Conservation (phyloP, 2,113 vertebrate genomes). For the Proterorhinus semilunaris region DNA sequence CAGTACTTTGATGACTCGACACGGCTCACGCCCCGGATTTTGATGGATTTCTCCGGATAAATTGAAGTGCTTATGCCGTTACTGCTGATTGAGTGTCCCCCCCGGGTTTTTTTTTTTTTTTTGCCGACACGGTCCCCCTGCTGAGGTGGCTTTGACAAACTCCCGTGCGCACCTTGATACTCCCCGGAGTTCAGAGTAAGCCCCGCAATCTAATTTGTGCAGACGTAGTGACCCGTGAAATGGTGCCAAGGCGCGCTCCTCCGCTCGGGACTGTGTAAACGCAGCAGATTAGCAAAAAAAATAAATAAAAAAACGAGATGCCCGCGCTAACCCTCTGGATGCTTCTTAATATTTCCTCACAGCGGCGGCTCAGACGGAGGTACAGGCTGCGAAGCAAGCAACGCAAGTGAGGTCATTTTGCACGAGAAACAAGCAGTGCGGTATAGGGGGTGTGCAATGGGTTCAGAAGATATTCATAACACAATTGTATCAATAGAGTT, state of each 20-base stretch:
- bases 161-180: constrained; percentile 50
- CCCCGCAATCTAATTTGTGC: constrained; percentile 72
- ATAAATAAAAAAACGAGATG: constrained; percentile 69
- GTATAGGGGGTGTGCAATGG: too few species aligned
- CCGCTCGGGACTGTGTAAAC: constrained; percentile 68
- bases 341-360: constrained; percentile 45
- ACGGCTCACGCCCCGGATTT: constrained; percentile 17
- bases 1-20: constrained; percentile 36
- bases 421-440: not conserved
- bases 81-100: constrained; percentile 40
- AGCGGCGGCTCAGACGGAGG: constrained; percentile 31
- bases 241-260: constrained; percentile 65
- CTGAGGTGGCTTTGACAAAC: constrained; percentile 45
- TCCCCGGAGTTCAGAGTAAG: constrained; percentile 49
- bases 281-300: constrained; percentile 69
- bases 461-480: too few species aligned
- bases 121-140: constrained; percentile 43
- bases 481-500: too few species aligned
- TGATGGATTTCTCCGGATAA: constrained; percentile 45
- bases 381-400: constrained; percentile 4
- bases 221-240: constrained; percentile 77
- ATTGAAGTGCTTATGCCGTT: constrained; percentile 52
- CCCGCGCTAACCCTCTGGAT: constrained; percentile 62
- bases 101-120: constrained; percentile 19
- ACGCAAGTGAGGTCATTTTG: not conserved